Conservation (phyloP, 2,797 vertebrate species). For the Squalus acanthias region DNA sequence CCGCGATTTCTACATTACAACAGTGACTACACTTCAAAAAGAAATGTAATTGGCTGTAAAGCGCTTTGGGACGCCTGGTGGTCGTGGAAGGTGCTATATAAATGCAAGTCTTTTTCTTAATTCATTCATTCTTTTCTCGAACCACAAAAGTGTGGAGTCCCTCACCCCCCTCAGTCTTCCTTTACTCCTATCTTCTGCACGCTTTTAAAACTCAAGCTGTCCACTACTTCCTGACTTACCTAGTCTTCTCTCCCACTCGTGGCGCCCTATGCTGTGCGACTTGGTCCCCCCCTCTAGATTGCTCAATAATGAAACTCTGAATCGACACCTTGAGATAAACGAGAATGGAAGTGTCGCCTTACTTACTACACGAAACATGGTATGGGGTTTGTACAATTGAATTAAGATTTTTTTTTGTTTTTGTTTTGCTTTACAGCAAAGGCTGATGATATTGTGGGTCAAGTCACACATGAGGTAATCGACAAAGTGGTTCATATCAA, state of each 20-base stretch:
- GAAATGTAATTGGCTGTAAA: not conserved
- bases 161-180: not conserved
- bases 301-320: not conserved
- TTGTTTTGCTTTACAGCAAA: slow-evolving; percentile 62
- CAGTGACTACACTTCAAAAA: not conserved
- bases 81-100: not conserved
- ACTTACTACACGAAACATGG: not conserved
- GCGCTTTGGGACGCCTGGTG: not conserved
- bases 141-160: too few species aligned
- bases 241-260: not conserved
- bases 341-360: not conserved
- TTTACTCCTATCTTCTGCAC: not conserved
- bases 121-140: too few species aligned
- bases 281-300: not conserved
- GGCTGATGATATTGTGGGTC: slow-evolving; percentile 78
- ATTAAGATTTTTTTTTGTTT: not conserved
- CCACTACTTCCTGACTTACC: not conserved
- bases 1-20: not conserved
- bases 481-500: slow-evolving; percentile 71
- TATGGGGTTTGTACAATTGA: too few species aligned
- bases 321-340: not conserved
- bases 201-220: not conserved
- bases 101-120: not conserved
- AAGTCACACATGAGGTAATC: slow-evolving; percentile 71
- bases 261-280: not conserved